A percentile compares a stretch with the other conserved stretches of the same genome.
These are phyloP conservation scores for Carlito syrichta DNA, from an alignment of 2,113 vertebrate species.

Conservation along the genomic window DNA sequence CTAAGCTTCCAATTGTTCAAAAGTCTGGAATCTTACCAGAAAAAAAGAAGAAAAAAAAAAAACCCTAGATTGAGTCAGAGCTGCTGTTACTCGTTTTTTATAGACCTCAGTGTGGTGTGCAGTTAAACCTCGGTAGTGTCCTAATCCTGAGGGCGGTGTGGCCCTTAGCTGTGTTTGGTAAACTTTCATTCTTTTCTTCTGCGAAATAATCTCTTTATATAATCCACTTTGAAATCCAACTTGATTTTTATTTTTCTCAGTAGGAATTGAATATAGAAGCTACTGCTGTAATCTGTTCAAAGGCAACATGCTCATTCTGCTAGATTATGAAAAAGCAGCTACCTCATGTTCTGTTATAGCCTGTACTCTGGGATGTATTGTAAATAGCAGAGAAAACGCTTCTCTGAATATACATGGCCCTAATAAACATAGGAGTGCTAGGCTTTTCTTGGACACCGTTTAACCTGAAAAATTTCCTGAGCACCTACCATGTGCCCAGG, in stretches of 20 bases:
- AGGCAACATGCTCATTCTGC: neutral
- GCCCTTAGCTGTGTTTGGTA: too few relatives aligned
- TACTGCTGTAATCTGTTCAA: too few relatives aligned
- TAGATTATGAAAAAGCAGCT: neutral
- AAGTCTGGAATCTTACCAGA: neutral
- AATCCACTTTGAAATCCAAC: neutral
- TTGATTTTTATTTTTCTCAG: neutral
- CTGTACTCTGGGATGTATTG: neutral
- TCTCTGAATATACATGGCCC: neutral
- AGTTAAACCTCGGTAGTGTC: neutral
- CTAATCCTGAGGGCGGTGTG: neutral
- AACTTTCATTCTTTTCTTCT: neutral
- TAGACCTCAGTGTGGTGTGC: neutral
- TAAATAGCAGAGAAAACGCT: neutral
- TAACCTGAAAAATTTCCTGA: neutral
- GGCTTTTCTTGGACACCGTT: too few relatives aligned
- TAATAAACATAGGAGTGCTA: neutral
- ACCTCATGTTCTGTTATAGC: neutral
- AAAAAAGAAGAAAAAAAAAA: too few relatives aligned
- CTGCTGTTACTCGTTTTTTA: neutral
- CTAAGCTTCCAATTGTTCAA: neutral
- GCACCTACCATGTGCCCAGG: neutral
- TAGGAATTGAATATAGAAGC: neutral
- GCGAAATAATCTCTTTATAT: constrained; percentile 10
- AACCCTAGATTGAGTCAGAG: neutral